Evolutionary conservation across 1,140 invertebrate genomes (phyloP), one percentile per base, ranked within the genome.

Genomic region (Drosophila asahinai): DNA sequence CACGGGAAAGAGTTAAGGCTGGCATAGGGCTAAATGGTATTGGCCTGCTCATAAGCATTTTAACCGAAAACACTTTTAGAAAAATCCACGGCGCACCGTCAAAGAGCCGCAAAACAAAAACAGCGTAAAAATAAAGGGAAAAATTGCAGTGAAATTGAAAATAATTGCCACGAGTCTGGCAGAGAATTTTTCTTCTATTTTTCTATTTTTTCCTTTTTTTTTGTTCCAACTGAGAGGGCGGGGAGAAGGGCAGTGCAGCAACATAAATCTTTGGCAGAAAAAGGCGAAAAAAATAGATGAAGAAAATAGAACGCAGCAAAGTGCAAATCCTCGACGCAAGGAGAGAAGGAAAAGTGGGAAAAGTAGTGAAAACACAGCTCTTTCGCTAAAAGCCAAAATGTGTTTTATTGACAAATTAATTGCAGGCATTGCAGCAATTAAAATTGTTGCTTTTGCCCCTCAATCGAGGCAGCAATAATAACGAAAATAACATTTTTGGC

Each of bases 331-430:
- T 40, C 64, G 38, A 42, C 43, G 36, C 15, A 36, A 33, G 66
- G 60, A 43, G 45, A 17, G 47, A n/a, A 25, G 19, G 19, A 40
- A 51, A 70, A 52, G 30, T 22, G 19, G 61, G 36, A 33, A 66
- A 66, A 67, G 25, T 42, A 15, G 33, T 42, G 71, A 55, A 33
- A 17, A 36, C 27, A 47, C 54, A 60, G 74, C 68, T 66, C 83
- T 73, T 64, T 78, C 68, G 55, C 74, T 81, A 90, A 90, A 84
- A 90, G 81, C 86, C 71, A 62, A 77, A 91, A 91, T 91, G 87
- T 72, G 81, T 91, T 91, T 81, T 91, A 91, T 91, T 91, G 87
- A 91, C 87, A 91, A 87, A 91, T 91, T 91, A 91, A 91, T 91
- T 83, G 87, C 87, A 67, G 71, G 81, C 83, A 86, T 74, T 83